Percentiles rank a stretch among this genome's conserved stretches.
Evolutionary conservation across 1,140 invertebrate species (phyloP).

Genomic region (Drosophila kohkoa): DNA sequence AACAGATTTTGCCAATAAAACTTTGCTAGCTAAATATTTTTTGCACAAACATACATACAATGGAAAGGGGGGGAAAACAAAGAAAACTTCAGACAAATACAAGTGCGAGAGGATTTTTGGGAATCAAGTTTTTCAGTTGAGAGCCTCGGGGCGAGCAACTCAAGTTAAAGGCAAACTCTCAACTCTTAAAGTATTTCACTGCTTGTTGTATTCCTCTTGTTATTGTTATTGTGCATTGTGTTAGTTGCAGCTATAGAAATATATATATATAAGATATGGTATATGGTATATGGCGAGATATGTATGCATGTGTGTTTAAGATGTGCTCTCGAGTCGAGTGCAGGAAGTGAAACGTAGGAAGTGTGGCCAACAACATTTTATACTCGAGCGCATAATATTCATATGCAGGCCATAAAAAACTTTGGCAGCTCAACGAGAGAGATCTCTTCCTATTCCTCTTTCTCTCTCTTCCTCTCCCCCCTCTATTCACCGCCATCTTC

Average conservation of each 20-base stretch:
- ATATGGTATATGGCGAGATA: conserved; percentile 30
- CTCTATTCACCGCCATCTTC: conserved; percentile 7
- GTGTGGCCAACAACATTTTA: conserved; percentile 83
- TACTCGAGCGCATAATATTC: conserved; percentile 83
- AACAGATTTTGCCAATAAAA: conserved; percentile 85
- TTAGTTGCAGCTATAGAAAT: conserved; percentile 55
- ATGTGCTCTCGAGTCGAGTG: conserved; percentile 61
- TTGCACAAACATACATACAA: conserved; percentile 56
- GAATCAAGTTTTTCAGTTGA: conserved; percentile 43
- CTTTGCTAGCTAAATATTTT: conserved; percentile 83
- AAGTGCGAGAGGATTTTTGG: conserved; percentile 48
- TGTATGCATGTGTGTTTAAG: conserved; percentile 50
- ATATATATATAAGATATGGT: conserved; percentile 48
- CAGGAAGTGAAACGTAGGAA: conserved; percentile 82
- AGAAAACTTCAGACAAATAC: conserved; percentile 68
- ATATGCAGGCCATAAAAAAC: conserved; percentile 82
- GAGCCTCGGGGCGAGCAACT: conserved; percentile 46
- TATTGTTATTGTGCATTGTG: conserved; percentile 66
- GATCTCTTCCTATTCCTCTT: conserved; percentile 50
- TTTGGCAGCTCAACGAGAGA: conserved; percentile 82
- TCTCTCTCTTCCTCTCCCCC: not conserved
- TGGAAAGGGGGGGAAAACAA: conserved; percentile 56
- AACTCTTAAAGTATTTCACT: conserved; percentile 56
- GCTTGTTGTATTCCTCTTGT: conserved; percentile 42
- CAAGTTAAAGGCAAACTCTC: conserved; percentile 55